Evolutionary conservation across 2,797 vertebrate species (phyloP), one percentile per base, ranked within the genome.

Genomic region (Chaunax sp.): DNA sequence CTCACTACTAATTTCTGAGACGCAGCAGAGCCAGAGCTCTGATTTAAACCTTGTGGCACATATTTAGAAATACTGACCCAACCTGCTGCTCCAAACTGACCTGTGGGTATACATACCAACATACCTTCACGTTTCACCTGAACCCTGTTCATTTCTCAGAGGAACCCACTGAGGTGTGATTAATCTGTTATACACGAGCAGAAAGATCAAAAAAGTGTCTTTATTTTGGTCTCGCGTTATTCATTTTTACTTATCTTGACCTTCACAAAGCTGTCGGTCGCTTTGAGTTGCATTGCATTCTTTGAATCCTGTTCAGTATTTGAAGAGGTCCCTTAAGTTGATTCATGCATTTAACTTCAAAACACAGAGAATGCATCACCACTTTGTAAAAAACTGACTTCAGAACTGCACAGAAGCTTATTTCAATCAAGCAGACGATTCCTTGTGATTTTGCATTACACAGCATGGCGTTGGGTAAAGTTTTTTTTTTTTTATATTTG

Each of bases 181-280:
- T 65, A 59, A 77, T 78, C 76, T 71, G 89, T 88, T 87, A 83
- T 83, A 78, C 85, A 74, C 83, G 54, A 85, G 46, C 44, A 69
- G 20, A 44, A 45, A 73, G 60, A 68, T 75, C 66, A 89, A 72
- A 84, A 77, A 56, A 40, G 44, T 23, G 47, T 60, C 47, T 66
- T 65, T 43, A 16, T 75, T 75, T 76, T 46, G 26, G 59, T 59
- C 40, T 47, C 5, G 0, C 14, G 41, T 67, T 68, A 19, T 75
- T 83, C 64, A 55, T 62, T 72, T 65, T 30, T 65, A 68, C 53
- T 50, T 62, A 12, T 60, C 47, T 19, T 40, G 25, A 47, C 40
- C 38, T 70, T 44, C 40, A 63, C 53, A 55, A 43, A 59, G 50
- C n/a, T 22, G 38, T 63, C 18, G 40, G 69, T 71, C 69, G 66